A percentile compares a stretch with the other conserved stretches of the same genome.
phyloP scores from a whole-genome alignment of 2,113 vertebrate genomes.

The Euleptes europaea region DNA sequence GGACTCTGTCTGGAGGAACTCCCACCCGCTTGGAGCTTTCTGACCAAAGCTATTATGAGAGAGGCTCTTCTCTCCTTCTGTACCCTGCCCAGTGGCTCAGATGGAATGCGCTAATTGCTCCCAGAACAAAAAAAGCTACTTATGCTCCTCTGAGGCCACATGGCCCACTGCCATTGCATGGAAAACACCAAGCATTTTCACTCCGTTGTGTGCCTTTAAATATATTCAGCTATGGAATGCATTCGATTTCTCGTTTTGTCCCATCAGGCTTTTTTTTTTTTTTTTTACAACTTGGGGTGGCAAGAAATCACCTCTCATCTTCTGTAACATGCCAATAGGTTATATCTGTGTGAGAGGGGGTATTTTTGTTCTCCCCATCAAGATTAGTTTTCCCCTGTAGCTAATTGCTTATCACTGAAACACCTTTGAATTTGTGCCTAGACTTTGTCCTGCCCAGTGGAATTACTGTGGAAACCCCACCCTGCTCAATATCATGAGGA shows the following conservation, averaged over 20 bases:
- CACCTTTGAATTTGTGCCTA: neutral
- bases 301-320: neutral
- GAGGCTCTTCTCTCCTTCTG: conserved; percentile 48
- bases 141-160: conserved; percentile 35
- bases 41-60: conserved; percentile 66
- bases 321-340: neutral
- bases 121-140: conserved; percentile 72
- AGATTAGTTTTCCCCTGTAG: neutral
- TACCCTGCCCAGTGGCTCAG: conserved; percentile 53
- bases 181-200: conserved; percentile 40
- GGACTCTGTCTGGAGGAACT: conserved; percentile 43
- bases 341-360: neutral
- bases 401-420: neutral
- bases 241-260: neutral
- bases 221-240: neutral
- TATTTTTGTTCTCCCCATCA: neutral
- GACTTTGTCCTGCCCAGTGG: neutral
- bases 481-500: neutral
- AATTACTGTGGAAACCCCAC: neutral
- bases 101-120: conserved; percentile 70
- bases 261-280: neutral
- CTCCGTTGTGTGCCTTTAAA: neutral
- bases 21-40: conserved; percentile 38
- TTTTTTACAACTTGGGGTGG: neutral
- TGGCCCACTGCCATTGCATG: neutral